phyloP scores from a whole-genome alignment of 2,888 invertebrate species.

The Polyploca ridens region DNA sequence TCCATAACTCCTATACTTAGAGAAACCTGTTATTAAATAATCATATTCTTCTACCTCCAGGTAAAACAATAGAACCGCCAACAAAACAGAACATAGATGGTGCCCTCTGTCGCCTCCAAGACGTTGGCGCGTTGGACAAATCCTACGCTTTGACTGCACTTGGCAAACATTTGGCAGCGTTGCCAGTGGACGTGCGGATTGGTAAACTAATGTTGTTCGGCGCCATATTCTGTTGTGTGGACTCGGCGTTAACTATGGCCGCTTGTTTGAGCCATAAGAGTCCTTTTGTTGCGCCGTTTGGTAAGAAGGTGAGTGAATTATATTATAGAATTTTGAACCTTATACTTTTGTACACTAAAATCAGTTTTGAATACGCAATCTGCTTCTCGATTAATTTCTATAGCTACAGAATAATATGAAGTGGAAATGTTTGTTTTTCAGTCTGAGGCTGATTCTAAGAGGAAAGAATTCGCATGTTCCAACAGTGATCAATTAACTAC shows the following conservation, averaged over 20 bases:
- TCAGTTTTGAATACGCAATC: no score
- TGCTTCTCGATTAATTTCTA: no score
- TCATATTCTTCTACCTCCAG: constrained; percentile 57
- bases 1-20: no score
- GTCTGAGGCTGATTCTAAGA: constrained; percentile 88
- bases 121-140: constrained; percentile 92
- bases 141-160: constrained; percentile 91
- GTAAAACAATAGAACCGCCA: constrained; percentile 90
- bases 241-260: constrained; percentile 96
- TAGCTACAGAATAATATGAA: no score
- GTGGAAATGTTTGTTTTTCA: constrained; percentile 43
- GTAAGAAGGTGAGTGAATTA: constrained; percentile 79
- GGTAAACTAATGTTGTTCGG: constrained; percentile 97
- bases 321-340: no score
- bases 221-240: constrained; percentile 95
- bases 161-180: constrained; percentile 93
- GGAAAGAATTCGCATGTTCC: constrained; percentile 89
- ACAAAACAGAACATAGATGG: constrained; percentile 86
- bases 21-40: not conserved
- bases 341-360: no score
- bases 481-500: constrained; percentile 96
- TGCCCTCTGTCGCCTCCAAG: constrained; percentile 88
- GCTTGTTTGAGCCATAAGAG: constrained; percentile 92
- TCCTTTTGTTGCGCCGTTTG: constrained; percentile 91
- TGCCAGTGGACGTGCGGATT: constrained; percentile 96